Conservation (phyloP, 2,797 vertebrate genomes). For the Parambassis ranga region DNA sequence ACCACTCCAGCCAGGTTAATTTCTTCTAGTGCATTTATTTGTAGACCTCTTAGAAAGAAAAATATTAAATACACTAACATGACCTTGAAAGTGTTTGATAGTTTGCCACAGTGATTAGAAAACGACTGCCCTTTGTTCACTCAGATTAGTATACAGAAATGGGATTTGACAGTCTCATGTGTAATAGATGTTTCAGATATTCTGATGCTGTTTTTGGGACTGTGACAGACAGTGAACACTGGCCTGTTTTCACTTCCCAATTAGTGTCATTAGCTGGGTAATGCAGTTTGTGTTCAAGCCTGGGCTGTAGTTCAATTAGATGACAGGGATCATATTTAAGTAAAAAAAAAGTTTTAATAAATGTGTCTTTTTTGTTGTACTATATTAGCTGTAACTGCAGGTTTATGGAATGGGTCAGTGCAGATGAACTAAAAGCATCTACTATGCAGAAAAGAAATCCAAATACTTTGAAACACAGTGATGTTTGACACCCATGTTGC, state of each 20-base stretch:
- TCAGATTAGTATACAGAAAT: constrained; percentile 8
- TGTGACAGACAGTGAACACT: constrained; percentile 12
- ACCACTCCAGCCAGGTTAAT: neutral
- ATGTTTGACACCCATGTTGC: too few species aligned
- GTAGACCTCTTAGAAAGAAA: neutral
- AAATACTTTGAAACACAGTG: too few species aligned
- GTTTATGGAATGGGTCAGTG: neutral
- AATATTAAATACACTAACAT: neutral
- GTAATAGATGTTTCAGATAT: constrained; percentile 31
- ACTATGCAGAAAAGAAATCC: neutral
- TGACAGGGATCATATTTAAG: too few species aligned
- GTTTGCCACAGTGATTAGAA: constrained; percentile 6
- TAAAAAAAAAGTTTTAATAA: neutral
- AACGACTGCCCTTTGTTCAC: constrained; percentile 15
- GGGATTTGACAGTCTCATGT: constrained; percentile 20
- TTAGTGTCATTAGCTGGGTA: constrained; percentile 37
- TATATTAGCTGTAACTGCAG: neutral
- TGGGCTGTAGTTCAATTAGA: constrained; percentile 14
- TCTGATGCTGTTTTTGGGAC: constrained; percentile 33
- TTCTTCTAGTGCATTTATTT: neutral
- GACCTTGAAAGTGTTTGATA: constrained; percentile 9
- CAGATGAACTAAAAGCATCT: neutral
- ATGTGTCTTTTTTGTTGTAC: neutral
- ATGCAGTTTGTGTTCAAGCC: constrained; percentile 22
- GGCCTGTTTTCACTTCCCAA: constrained; percentile 33